Evolutionary conservation across 1,140 invertebrate genomes (phyloP).

Genomic region (Aplysia californica): DNA sequence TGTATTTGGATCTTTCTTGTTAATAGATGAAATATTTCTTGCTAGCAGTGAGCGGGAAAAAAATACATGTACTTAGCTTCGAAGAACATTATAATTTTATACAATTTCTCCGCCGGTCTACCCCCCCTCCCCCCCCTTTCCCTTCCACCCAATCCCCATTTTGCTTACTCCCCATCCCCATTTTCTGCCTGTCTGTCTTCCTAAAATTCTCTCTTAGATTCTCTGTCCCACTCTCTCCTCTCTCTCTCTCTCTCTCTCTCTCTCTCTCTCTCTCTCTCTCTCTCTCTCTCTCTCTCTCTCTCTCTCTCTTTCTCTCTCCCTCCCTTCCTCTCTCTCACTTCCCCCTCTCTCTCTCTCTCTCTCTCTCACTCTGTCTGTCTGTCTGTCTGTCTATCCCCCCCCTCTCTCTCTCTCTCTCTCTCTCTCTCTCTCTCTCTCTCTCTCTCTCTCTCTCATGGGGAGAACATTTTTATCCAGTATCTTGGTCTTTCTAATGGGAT

Average conservation of each 20-base stretch:
- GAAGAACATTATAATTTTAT: too few species aligned
- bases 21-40: too few species aligned
- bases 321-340: neutral
- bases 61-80: too few species aligned
- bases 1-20: too few species aligned
- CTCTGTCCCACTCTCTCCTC: neutral
- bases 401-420: neutral
- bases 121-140: too few species aligned
- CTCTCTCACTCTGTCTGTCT: neutral
- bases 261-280: neutral
- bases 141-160: too few species aligned
- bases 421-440: neutral
- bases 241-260: neutral
- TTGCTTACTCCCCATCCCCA: too few species aligned
- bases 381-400: neutral
- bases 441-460: neutral
- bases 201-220: neutral
- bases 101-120: too few species aligned
- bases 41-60: too few species aligned
- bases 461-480: neutral
- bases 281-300: neutral
- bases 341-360: neutral
- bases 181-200: neutral
- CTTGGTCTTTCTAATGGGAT: too few species aligned
- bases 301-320: neutral